Base-by-base conservation (phyloP, 1,140 invertebrate genomes). In the Mactra quadrangularis region DNA sequence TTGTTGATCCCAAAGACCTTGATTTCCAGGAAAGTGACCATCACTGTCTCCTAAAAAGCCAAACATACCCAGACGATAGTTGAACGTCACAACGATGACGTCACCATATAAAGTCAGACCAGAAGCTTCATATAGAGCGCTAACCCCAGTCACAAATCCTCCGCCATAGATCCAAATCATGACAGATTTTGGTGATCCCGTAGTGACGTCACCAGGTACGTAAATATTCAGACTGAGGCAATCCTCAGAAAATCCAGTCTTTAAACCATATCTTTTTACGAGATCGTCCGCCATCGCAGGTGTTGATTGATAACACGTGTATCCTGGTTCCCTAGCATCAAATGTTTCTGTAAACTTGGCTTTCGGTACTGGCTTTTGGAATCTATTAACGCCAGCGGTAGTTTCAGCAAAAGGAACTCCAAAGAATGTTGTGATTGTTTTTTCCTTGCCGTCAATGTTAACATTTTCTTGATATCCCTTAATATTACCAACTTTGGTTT, bases 191-290 rank as follows among this genome's bases (percentile, higher is more conserved):
- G 31, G n/a, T 13, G 29, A 27, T 6, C 35, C 41, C 22, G 53
- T 17, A 29, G 29, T 27, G 3, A 71, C 22, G 0, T 17, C 35
- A 25, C 55, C 4, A 0, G 77, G 77, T 41, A 81, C 55, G 22
- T 59, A 81, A 57, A 81, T 59, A 38, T 71, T 81, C 17, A 81
- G 53, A 19, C 29, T 47, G 4, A 81, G 41, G n/a, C 77, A 81
- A 52, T 81, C 66, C 25, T 81, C 77, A 85, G 95, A 71, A 83
- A 98, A 70, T 29, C 50, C 47, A 38, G 19, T 17, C 15, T 41
- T 6, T 4, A 38, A 7, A 15, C 55, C 33, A n/a, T 64, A 76
- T 3, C n/a, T 3, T 3, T 62, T 19, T 25, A 25, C 52, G 19
- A 11, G 3, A 9, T 35, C 17, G 19, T 9, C 22, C 17, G n/a